Evolutionary conservation across 1,140 invertebrate species (phyloP), one percentile per base, ranked within the genome.

Genomic region (Diachasma alloeum): DNA sequence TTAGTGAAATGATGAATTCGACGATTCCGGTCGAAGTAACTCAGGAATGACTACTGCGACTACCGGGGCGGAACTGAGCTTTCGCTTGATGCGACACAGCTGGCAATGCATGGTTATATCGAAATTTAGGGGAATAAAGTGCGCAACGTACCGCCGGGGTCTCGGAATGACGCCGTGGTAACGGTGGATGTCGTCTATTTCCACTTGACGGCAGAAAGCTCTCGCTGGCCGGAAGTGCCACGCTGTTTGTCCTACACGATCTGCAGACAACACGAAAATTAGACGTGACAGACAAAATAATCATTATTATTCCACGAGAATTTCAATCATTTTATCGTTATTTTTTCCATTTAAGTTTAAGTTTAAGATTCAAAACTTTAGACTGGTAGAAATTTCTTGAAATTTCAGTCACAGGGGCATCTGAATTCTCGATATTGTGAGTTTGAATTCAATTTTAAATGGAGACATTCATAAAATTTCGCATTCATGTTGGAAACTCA

Each of bases 151-250:
- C 87, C 83, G 84, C 82, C 6, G 86, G 85, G 24, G 85, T 85
- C 22, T 83, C 86, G 17, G 87, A 89, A 81, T 89, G 86, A 76
- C 87, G 86, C 48, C 87, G 85, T 31, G 87, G 86, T 80, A 88
- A 84, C 53, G 85, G 83, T 68, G 86, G 86, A 70, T 82, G 82
- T 68, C 72, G 70, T 31, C 76, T 73, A 70, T 77, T 83, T 79
- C 79, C 86, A 31, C 77, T 79, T 44, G 81, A 82, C 75, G 80
- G 77, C 77, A 87, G 79, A 9, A 87, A 72, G 31, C 84, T 85
- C 26, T 80, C 80, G 70, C 81, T 82, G 10, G 80, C 78, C 22
- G 86, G 86, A 56, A 89, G 79, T 76, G 80, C 84, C 56, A 89
- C 82, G 74, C 87, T 89, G 68, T 87, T 85, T 26, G 84, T 88